phyloP scores from a whole-genome alignment of 1,140 invertebrate species.

The Spodoptera frugiperda region DNA sequence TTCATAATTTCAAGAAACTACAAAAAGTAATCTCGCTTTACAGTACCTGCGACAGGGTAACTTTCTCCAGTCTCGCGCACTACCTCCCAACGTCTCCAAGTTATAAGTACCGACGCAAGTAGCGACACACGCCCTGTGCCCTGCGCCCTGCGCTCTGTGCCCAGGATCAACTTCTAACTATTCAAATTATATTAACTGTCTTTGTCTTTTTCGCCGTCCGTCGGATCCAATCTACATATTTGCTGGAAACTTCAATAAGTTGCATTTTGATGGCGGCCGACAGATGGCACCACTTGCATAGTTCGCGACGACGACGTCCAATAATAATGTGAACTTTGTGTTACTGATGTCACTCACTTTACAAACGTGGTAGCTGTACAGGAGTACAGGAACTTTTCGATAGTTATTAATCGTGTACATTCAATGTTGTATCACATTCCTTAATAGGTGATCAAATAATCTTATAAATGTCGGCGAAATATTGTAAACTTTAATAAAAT shows the following conservation, averaged over 20 bases:
- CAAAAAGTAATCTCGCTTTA: no score
- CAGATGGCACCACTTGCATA: constrained; percentile 31
- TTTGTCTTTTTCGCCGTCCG: constrained; percentile 35
- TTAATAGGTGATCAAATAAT: no score
- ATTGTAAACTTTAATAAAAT: no score
- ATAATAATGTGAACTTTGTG: constrained; percentile 4
- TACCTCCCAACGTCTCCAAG: constrained; percentile 2
- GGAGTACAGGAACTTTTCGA: no score
- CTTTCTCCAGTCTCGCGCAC: background rate
- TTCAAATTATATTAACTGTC: constrained; percentile 46
- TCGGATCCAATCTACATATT: constrained; percentile 47
- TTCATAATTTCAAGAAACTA: no score
- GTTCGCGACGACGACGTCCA: background rate
- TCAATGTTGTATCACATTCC: no score
- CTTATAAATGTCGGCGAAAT: no score
- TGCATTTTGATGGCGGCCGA: constrained; percentile 25
- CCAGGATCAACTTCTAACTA: constrained; percentile 25
- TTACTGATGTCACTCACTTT: background rate
- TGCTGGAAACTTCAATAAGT: constrained; percentile 46
- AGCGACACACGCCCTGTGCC: background rate
- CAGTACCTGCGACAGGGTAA: background rate
- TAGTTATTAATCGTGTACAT: no score
- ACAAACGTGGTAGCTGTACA: background rate
- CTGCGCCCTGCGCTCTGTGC: background rate
- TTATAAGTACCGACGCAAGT: background rate